A percentile compares a stretch with the other conserved stretches of the same genome.
Conservation (phyloP, 2,113 vertebrate species). For the Telmatochromis brachygnathus region DNA sequence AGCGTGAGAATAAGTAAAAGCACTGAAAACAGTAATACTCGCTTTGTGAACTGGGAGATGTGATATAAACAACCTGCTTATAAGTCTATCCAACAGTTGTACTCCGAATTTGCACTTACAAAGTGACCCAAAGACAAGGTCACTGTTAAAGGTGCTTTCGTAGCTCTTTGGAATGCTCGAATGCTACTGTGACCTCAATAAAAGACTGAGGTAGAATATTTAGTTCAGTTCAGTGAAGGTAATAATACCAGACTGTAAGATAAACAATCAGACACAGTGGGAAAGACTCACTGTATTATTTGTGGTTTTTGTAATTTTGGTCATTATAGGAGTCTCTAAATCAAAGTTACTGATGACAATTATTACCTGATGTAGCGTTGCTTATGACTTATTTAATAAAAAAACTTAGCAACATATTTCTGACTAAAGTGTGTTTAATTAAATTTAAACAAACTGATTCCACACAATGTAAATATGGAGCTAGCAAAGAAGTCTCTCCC, state of each 20-base stretch:
- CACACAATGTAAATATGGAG: background rate
- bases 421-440: background rate
- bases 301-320: background rate
- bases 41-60: background rate
- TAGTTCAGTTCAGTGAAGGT: background rate
- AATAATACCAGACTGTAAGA: background rate
- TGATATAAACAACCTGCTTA: background rate
- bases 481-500: background rate
- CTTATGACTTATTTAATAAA: background rate
- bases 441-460: background rate
- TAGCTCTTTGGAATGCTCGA: background rate
- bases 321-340: background rate
- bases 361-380: background rate
- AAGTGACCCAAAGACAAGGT: background rate
- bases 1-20: background rate
- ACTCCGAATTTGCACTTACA: background rate
- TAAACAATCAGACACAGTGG: background rate
- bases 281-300: background rate
- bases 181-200: background rate
- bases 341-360: background rate
- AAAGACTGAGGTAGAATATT: background rate
- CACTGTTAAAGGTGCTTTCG: background rate
- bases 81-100: background rate
- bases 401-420: background rate
- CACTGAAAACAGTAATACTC: background rate